A percentile compares a stretch with the other conserved stretches of the same genome.
phyloP scores from a whole-genome alignment of 2,888 invertebrate genomes.

The Drosophila mayaguana region DNA sequence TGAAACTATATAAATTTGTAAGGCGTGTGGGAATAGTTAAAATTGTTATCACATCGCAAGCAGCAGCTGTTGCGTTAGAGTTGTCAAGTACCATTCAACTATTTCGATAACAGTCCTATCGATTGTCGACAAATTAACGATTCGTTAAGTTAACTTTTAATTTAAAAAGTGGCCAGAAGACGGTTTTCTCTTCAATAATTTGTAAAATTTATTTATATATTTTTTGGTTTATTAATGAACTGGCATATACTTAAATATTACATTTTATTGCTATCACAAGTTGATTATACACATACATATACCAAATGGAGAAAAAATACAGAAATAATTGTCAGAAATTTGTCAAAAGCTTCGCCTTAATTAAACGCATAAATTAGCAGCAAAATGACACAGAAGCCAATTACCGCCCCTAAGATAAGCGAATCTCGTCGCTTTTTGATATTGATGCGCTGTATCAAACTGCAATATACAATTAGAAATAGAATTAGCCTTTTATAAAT shows the following conservation, averaged over 20 bases:
- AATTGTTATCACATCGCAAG: slow-evolving; percentile 72
- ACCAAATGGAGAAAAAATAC: slow-evolving; percentile 48
- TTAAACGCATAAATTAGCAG: slow-evolving; percentile 92
- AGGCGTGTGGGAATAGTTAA: slow-evolving; percentile 28
- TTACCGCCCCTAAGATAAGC: slow-evolving; percentile 94
- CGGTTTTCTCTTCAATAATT: not conserved
- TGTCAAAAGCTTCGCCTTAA: slow-evolving; percentile 81
- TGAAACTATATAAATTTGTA: slow-evolving; percentile 8
- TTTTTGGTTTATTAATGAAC: slow-evolving; percentile 6
- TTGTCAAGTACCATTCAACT: slow-evolving; percentile 29
- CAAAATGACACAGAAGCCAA: slow-evolving; percentile 95
- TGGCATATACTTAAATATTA: slow-evolving; percentile 49
- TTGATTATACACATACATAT: slow-evolving; percentile 72
- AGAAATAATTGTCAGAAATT: slow-evolving; percentile 42
- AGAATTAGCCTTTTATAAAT: not conserved
- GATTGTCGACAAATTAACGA: slow-evolving; percentile 12
- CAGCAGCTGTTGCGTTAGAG: slow-evolving; percentile 62
- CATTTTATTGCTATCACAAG: slow-evolving; percentile 75
- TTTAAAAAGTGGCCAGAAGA: not conserved
- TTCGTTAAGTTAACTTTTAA: slow-evolving; percentile 13
- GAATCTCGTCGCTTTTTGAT: slow-evolving; percentile 97
- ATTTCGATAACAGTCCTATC: slow-evolving; percentile 31
- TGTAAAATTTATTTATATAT: not conserved
- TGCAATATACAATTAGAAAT: slow-evolving; percentile 76
- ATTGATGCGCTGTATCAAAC: slow-evolving; percentile 96